Percentiles rank a stretch among this genome's conserved stretches.
Evolutionary conservation across 2,888 invertebrate genomes (phyloP).

Genomic region (Catocala fraxini): DNA sequence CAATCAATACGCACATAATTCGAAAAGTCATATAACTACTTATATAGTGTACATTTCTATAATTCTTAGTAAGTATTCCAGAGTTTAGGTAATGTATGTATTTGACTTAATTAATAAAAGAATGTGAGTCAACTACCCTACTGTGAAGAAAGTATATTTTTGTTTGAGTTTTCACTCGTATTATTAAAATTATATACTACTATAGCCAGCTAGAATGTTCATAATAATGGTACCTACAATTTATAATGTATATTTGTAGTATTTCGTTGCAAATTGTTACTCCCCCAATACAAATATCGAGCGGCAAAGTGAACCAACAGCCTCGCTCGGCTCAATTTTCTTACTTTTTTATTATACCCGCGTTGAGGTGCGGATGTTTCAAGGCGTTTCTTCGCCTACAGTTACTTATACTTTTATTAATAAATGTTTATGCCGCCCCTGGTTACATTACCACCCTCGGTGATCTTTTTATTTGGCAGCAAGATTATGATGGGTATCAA

Average conservation of each 20-base stretch:
- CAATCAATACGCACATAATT: no score
- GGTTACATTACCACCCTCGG: slow-evolving; percentile 55
- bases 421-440: slow-evolving; percentile 73
- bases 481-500: slow-evolving; percentile 30
- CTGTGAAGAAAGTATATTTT: no score
- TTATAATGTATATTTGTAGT: slow-evolving; percentile 7
- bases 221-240: background rate
- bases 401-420: slow-evolving; percentile 80
- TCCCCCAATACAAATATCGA: slow-evolving; percentile 48
- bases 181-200: no score
- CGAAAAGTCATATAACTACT: no score
- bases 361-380: slow-evolving; percentile 67
- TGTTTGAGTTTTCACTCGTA: no score
- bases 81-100: no score
- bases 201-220: no score
- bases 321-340: slow-evolving; percentile 69
- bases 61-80: no score
- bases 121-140: no score
- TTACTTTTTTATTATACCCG: slow-evolving; percentile 74
- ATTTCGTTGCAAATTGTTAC: slow-evolving; percentile 31
- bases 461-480: slow-evolving; percentile 56
- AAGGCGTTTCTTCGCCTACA: slow-evolving; percentile 65
- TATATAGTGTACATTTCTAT: no score
- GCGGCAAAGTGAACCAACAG: slow-evolving; percentile 48
- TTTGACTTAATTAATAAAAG: no score